Conservation (phyloP, 1,140 invertebrate genomes). For the Rhopalosiphum padi region DNA sequence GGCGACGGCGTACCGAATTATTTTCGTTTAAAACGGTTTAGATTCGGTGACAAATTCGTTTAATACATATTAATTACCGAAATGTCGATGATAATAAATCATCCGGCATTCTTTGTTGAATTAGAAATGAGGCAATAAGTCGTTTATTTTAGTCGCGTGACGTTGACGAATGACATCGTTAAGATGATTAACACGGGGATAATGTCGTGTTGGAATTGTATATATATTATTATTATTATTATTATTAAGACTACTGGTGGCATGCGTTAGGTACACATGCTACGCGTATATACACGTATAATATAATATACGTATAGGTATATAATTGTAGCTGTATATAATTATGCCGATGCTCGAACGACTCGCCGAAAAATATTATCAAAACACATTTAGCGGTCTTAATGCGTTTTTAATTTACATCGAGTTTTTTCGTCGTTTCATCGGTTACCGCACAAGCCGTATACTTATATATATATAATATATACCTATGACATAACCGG, state of each 20-base stretch:
- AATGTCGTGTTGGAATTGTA: neutral
- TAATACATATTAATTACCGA: conserved; percentile 22
- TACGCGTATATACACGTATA: neutral
- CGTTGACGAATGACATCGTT: conserved; percentile 16
- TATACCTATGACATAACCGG: too few relatives aligned
- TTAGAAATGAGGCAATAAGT: conserved; percentile 20
- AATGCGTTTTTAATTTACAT: neutral
- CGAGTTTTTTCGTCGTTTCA: neutral
- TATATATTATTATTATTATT: neutral
- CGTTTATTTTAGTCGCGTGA: neutral
- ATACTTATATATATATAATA: too few relatives aligned
- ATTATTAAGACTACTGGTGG: neutral
- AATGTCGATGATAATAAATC: conserved; percentile 18
- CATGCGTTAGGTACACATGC: neutral
- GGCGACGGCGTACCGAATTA: neutral
- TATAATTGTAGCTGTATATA: neutral
- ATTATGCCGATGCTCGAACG: neutral
- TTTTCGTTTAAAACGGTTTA: neutral
- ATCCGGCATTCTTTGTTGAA: neutral
- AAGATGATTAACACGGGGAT: conserved; percentile 8
- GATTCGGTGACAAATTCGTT: neutral
- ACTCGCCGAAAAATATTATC: neutral
- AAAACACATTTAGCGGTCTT: neutral
- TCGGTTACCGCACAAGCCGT: neutral
- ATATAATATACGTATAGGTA: too few relatives aligned